phyloP scores from a whole-genome alignment of 2,888 invertebrate genomes.

The Cylindroiulus punctatus region DNA sequence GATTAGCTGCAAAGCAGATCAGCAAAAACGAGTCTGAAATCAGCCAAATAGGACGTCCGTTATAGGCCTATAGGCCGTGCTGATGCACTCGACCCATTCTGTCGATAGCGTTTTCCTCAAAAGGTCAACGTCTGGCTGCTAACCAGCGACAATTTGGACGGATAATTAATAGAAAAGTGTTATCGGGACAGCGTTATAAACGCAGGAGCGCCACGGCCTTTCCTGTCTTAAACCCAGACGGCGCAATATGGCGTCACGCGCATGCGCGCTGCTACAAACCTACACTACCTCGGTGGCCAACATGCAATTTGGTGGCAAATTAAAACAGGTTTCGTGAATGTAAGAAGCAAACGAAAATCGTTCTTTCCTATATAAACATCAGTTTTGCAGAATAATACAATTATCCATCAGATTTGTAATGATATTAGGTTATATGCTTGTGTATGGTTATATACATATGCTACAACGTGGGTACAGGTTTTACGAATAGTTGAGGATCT shows the following conservation, averaged over 20 bases:
- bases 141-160: neutral
- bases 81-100: neutral
- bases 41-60: neutral
- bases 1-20: slow-evolving; percentile 36
- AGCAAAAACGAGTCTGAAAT: neutral
- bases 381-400: too few relatives aligned
- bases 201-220: neutral
- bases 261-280: too few relatives aligned
- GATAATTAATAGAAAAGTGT: slow-evolving; percentile 33
- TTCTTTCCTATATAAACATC: too few relatives aligned
- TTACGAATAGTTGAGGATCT: too few relatives aligned
- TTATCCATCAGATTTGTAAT: too few relatives aligned
- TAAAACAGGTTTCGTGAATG: too few relatives aligned
- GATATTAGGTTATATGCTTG: too few relatives aligned
- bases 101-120: slow-evolving; percentile 16
- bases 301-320: too few relatives aligned
- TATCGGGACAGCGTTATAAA: neutral
- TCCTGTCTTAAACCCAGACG: neutral
- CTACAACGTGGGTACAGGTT: too few relatives aligned
- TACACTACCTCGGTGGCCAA: too few relatives aligned
- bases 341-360: too few relatives aligned
- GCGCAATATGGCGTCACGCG: neutral
- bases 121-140: slow-evolving; percentile 32
- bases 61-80: neutral
- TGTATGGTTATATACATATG: too few relatives aligned